Base-by-base conservation (phyloP, 2,888 invertebrate genomes). In the Ectemnius continuus region DNA sequence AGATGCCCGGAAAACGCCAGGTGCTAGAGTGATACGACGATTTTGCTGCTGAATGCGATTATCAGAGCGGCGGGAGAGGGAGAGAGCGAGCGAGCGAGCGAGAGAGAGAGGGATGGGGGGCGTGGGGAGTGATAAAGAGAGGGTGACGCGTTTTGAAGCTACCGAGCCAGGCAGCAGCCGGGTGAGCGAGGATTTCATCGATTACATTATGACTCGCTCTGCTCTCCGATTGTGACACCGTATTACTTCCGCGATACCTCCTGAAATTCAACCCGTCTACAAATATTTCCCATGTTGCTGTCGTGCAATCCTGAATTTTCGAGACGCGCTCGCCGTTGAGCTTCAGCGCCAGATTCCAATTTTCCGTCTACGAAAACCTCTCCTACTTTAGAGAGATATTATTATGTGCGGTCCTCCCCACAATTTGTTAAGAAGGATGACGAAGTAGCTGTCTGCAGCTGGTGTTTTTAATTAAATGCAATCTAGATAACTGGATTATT, bases 11-110 rank as follows among this genome's bases (percentile, higher is more conserved):
- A 71, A 71, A 71, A 70, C 61, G 60, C 47, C 76, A 75, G 78
- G 78, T 76, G 78, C 61, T 56, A 59, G 63, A 66, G 58, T 67
- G 76, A 69, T 73, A 63, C 61, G 69, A 61, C 67, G 70, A 76
- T 78, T 70, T 60, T 61, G 62, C 26, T 20, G 61, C 2, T 56
- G 66, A 61, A 71, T 66, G 58, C 60, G 73, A 66, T 75, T 71
- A 64, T 36, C 62, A 36, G 59, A 64, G 52, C 46, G 64, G 20
- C 60, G 23, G 16, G 52, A 52, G 52, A 52, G 14, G 13, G 52
- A 6, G 52, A 52, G 23, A 23, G 20, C 2, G 20, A 20, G 20
- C 2, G 20, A 1, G 2, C 20, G 20, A 20, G 20, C 20, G 20
- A 20, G 52, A 3, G 52, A 52, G 52, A 6, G 16, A 16, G 52